Base-by-base conservation (phyloP, 1,140 invertebrate species). In the Achroia grisella region DNA sequence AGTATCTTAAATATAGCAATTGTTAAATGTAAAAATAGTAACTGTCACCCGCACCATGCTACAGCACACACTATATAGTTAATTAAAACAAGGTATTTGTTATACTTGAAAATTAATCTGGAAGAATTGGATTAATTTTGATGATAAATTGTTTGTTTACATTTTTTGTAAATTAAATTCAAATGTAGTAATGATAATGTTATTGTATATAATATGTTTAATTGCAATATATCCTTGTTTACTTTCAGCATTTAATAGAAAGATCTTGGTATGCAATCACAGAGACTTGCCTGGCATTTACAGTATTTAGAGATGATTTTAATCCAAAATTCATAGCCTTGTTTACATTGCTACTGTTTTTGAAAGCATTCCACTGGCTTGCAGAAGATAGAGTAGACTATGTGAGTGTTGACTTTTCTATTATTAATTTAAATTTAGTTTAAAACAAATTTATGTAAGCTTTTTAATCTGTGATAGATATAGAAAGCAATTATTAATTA, bases 341-440 rank as follows among this genome's bases (percentile, higher is more conserved):
- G 30, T 99, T 99, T 82, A 99, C 97, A 8, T 88, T 99, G 11
- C 88, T 99, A 23, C 88, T 99, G 30, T 99, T 99, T 84, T 83
- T 99, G 10, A 99, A 99, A 89, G 97, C 97, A 85, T 99, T 99
- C 88, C 98, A 99, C 89, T 99, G 98, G 98, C 86, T 99, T 10
- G 96, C 96, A 27, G 98, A 99, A 87, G 98, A 99, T 71, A 89
- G 98, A 78, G 97, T 99, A 17, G 98, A 99, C 87, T 99, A 95
- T 91, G 97, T 98, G 90, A 95, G 94, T 91, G 86, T 83, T 52
- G 12, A 36, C 35, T 3, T 27, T 10, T 35, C 33, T 10, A n/a
- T 13, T 42, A 9, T 13, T 30, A 8, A 2, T 23, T 6, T 23
- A 23, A 23, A 3, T 23, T 3, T 23, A 23, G 6, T 23, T 23